A percentile compares a stretch with the other conserved stretches of the same genome.
Conservation (phyloP, 2,113 vertebrate species). For the Epinephelus cyanopodus region DNA sequence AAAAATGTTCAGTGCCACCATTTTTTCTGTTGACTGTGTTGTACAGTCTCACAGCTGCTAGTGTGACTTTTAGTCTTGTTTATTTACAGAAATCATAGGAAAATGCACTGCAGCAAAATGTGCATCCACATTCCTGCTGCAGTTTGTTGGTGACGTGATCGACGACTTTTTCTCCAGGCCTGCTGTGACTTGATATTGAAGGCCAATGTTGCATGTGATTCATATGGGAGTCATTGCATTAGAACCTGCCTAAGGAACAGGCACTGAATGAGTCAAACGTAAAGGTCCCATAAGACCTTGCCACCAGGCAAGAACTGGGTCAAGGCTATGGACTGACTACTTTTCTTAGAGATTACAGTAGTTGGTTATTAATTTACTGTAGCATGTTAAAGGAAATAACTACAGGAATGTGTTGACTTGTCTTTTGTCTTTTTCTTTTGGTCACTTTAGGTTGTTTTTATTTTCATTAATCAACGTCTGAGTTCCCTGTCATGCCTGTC, state of each 20-base stretch:
- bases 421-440: neutral
- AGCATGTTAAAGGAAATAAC: neutral
- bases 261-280: neutral
- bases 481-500: neutral
- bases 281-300: conserved; percentile 21
- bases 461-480: neutral
- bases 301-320: conserved; percentile 11
- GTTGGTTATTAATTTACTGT: neutral
- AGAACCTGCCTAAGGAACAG: neutral
- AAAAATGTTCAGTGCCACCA: too few relatives aligned
- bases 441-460: neutral
- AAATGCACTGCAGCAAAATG: neutral
- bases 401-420: neutral
- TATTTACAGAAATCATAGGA: neutral
- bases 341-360: neutral
- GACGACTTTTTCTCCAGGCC: neutral
- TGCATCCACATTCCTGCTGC: neutral
- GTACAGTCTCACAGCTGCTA: neutral
- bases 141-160: neutral
- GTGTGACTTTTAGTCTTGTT: neutral
- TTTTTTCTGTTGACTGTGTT: too few relatives aligned
- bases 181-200: conserved; percentile 31
- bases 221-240: conserved; percentile 21
- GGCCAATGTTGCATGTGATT: conserved; percentile 37
- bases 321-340: neutral